Percentiles rank a stretch among this genome's conserved stretches.
phyloP scores from a whole-genome alignment of 2,797 vertebrate genomes.

The Acrossocheilus wenchowensis region DNA sequence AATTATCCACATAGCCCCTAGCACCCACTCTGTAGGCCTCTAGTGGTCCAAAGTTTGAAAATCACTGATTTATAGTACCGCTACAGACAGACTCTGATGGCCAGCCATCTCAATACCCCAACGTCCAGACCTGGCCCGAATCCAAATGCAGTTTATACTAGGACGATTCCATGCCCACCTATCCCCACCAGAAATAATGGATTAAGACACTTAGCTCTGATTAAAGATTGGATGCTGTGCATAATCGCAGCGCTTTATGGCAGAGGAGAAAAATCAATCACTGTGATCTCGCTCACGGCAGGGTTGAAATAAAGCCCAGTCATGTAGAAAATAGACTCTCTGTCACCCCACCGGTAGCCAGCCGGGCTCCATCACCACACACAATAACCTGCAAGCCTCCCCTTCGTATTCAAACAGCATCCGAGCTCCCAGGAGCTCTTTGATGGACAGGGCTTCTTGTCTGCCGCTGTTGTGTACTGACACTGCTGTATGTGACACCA shows the following conservation, averaged over 20 bases:
- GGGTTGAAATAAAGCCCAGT: slow-evolving; percentile 83
- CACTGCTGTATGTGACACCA: slow-evolving; percentile 39
- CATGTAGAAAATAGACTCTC: slow-evolving; percentile 88
- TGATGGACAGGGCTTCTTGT: slow-evolving; percentile 47
- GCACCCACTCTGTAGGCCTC: neutral
- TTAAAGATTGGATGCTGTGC: slow-evolving; percentile 66
- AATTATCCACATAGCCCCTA: neutral
- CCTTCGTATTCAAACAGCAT: slow-evolving; percentile 43
- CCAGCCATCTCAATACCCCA: neutral
- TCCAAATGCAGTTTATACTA: slow-evolving; percentile 58
- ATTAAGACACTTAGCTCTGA: slow-evolving; percentile 64
- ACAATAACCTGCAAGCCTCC: slow-evolving; percentile 72
- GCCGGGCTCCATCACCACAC: slow-evolving; percentile 70
- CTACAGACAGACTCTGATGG: slow-evolving; percentile 35
- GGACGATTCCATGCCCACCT: slow-evolving; percentile 48
- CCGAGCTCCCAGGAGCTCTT: slow-evolving; percentile 38
- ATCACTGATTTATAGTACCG: slow-evolving; percentile 18
- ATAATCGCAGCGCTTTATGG: slow-evolving; percentile 66
- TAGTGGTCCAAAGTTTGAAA: neutral
- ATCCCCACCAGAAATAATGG: slow-evolving; percentile 57
- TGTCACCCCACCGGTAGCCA: slow-evolving; percentile 74
- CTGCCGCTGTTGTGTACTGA: slow-evolving; percentile 42
- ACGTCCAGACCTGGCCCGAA: slow-evolving; percentile 34
- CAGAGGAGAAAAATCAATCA: slow-evolving; percentile 75
- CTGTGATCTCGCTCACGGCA: slow-evolving; percentile 80